Base-by-base conservation (phyloP, 2,113 vertebrate genomes). In the Potamarius usumacintae region DNA sequence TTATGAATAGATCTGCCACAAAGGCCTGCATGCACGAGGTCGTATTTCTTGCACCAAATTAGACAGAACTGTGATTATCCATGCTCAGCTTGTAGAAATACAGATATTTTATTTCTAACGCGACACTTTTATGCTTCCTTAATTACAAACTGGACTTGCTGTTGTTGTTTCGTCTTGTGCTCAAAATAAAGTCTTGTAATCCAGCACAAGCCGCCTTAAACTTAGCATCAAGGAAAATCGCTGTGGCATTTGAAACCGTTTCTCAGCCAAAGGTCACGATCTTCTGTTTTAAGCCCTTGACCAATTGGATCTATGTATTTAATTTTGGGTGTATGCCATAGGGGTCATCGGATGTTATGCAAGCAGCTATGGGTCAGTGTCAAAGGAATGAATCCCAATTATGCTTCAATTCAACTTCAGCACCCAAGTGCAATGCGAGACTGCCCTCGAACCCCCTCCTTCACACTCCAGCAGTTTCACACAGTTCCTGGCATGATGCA, bases 401-500 rank as follows among this genome's bases (percentile, higher is more conserved):
- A 58, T 62, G 34, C 72, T 27, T 27, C 34, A 7, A 22, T 60
- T 60, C 81, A 52, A 63, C 7, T n/a, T 60, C 42, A 30, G 60
- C 85, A 81, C 34, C 34, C 50, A 81, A 71, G 62, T 81, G 85
- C 86, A 83, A 82, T 76, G 86, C 30, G n/a, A 87, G 22, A 50
- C 18, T 30, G 69, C 83, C 71, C 53, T 53, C 63, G 14, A 62
- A 87, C 72, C 71, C 72, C 65, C 85, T 83, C 74, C 20, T 27
- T 10, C 4, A 4, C 42, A 69, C 63, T 80, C 60, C 83, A 88
- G 78, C 89, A 83, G 85, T 86, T 90, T 90, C 87, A 88, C 85
- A 87, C 89, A 88, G 82, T 88, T 85, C 89, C 89, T 82, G 86
- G 85, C 87, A 7, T 67, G 84, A 79, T 52, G 77, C 62, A 82